Percentiles rank a stretch among this genome's conserved stretches.
Evolutionary conservation across 2,888 invertebrate genomes (phyloP).

Genomic region (Melipona beecheii): DNA sequence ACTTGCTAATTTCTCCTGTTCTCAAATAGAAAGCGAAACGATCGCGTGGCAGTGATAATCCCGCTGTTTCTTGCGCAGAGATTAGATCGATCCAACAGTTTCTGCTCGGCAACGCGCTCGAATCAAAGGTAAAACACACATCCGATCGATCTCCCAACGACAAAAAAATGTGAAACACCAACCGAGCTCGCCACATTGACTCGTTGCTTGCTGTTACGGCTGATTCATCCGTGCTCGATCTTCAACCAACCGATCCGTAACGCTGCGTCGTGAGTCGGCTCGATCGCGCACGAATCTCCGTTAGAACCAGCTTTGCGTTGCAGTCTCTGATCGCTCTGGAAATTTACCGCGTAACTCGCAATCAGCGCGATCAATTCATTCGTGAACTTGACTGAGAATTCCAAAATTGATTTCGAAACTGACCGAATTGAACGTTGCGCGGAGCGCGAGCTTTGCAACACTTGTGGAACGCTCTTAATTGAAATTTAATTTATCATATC

Average conservation of each 20-base stretch:
- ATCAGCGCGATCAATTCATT: not conserved
- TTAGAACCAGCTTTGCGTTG: not conserved
- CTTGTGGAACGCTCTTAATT: too few relatives aligned
- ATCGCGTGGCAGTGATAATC: not conserved
- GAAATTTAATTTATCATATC: too few relatives aligned
- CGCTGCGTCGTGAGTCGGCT: not conserved
- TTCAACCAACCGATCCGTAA: constrained; percentile 14
- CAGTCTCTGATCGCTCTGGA: not conserved
- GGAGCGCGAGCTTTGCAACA: too few relatives aligned
- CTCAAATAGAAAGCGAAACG: not conserved
- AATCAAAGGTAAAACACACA: too few relatives aligned
- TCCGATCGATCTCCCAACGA: not conserved
- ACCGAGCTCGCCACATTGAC: constrained; percentile 5
- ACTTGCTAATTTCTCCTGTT: not conserved
- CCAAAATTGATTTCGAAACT: not conserved
- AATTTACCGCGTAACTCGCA: not conserved
- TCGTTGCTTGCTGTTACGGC: constrained; percentile 2
- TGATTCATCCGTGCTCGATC: constrained; percentile 11
- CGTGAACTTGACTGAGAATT: not conserved
- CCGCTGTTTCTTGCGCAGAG: too few relatives aligned
- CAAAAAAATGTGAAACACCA: constrained; percentile 2
- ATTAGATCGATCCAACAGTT: not conserved
- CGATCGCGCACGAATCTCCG: constrained; percentile 4
- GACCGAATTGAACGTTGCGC: not conserved
- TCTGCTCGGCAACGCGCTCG: not conserved